Conservation (phyloP, 2,113 vertebrate genomes). For the Syngnathoides biaculeatus region DNA sequence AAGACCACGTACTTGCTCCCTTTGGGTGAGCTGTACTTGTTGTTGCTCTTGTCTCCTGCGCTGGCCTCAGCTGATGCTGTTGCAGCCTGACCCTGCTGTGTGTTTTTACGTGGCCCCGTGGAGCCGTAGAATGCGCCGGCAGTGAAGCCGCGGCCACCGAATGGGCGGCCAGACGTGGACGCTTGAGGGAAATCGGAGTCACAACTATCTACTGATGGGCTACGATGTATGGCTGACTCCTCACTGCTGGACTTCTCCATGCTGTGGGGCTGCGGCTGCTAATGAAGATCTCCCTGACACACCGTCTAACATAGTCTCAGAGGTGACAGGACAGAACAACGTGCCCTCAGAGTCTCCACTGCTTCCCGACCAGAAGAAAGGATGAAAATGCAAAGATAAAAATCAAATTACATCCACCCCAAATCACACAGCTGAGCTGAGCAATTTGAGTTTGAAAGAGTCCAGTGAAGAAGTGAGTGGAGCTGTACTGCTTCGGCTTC, state of each 20-base stretch:
- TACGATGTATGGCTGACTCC: conserved; percentile 96
- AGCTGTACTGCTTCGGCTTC: conserved; percentile 23
- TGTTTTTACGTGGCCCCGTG: conserved; percentile 78
- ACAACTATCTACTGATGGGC: conserved; percentile 94
- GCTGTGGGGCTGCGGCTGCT: conserved; percentile 78
- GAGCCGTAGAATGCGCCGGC: conserved; percentile 97
- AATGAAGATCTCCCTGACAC: conserved; percentile 63
- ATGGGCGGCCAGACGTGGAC: conserved; percentile 87
- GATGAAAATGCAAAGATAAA: conserved; percentile 9
- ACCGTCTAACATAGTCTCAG: conserved; percentile 81
- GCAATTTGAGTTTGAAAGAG: conserved; percentile 17
- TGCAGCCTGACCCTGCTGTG: conserved; percentile 51
- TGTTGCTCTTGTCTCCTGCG: conserved; percentile 70
- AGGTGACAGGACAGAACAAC: conserved; percentile 51
- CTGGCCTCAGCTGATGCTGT: conserved; percentile 59
- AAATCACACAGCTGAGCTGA: conserved; percentile 4
- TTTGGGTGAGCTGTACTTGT: conserved; percentile 86
- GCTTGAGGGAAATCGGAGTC: conserved; percentile 90
- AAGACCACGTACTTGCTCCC: conserved; percentile 99
- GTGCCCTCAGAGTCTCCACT: conserved; percentile 28
- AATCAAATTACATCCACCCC: conserved; percentile 33
- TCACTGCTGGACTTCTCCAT: conserved; percentile 99
- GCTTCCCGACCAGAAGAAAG: conserved; percentile 25
- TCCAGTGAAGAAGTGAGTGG: conserved; percentile 15
- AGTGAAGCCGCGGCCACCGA: conserved; percentile 89